Base-by-base conservation (phyloP, 1,140 invertebrate genomes). In the Aphis gossypii region DNA sequence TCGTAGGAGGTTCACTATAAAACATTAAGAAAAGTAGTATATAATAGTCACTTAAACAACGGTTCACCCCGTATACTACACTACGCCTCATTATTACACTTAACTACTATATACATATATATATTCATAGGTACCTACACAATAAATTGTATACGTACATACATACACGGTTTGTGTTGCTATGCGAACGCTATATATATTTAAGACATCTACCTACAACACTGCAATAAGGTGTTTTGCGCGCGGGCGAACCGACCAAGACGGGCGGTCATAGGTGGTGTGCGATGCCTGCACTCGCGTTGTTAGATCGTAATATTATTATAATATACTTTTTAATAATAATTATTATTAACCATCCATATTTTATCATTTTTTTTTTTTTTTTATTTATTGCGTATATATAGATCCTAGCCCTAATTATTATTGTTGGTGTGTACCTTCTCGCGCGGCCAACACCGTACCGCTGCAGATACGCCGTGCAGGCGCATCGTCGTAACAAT, bases 391-490 rank as follows among this genome's bases (percentile, higher is more conserved):
- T 9, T 60, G 56, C 25, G 56, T 25, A 25, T 60, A 9, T 60
- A 30, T 60, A 60, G 25, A 8, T 68, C 60, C 30, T 9, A n/a
- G 1, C 11, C 60, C 25, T 30, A 68, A 68, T n/a, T 30, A 68
- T 41, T 35, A 41, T 30, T 18, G 1, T 41, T 25, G 35, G 35
- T 9, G 21, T 30, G 11, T 30, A 5, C 21, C 90, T 25, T 82
- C 20, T 46, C 92, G 20, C 93, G 94, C 51, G 94, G 94, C 86
- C 95, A 94, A 68, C 94, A 90, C 83, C 82, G 38, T 60, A 30
- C 94, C 51, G 91, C 93, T 83, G 94, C 44, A 94, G 94, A 90
- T 95, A 95, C 95, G 23, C 41, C 41, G 23, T 21, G 14, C 3
- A 44, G 30, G 9, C 14, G 14, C 84, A n/a, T 30, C 44, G 11